These are phyloP conservation scores for Monochamus saltuarius DNA, from an alignment of 1,140 invertebrate species.

Conservation along the genomic window DNA sequence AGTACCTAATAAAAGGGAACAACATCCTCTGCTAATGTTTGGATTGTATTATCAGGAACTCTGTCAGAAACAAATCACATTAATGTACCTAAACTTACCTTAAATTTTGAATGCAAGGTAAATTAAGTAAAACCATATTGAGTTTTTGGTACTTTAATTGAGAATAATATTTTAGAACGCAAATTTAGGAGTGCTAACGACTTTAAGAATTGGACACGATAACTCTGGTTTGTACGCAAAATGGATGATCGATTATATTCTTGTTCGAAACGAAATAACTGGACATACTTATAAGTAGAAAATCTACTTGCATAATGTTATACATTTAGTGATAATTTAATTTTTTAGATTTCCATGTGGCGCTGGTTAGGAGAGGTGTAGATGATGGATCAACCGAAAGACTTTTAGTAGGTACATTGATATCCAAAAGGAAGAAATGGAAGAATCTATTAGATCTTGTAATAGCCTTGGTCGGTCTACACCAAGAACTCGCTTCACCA, in stretches of 20 bases:
- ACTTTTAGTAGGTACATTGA: conserved; percentile 85
- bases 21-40: conserved; percentile 88
- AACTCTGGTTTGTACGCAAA: conserved; percentile 88
- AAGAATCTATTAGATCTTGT: conserved; percentile 62
- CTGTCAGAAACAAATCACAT: conserved; percentile 86
- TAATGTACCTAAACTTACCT: conserved; percentile 77
- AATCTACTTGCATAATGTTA: conserved; percentile 5
- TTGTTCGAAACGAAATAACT: conserved; percentile 92
- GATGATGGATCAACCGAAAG: conserved; percentile 97
- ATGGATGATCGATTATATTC: conserved; percentile 94
- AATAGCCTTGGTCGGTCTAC: conserved; percentile 54
- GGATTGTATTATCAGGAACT: conserved; percentile 90
- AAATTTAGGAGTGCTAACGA: conserved; percentile 94
- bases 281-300: conserved; percentile 87
- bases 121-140: conserved; percentile 27
- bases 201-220: conserved; percentile 93
- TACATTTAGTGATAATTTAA: conserved; percentile 1
- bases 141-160: conserved; percentile 10
- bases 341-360: conserved; percentile 87
- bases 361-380: conserved; percentile 92
- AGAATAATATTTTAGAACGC: conserved; percentile 71
- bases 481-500: conserved; percentile 48
- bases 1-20: conserved; percentile 83
- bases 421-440: conserved; percentile 64
- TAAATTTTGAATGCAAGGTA: conserved; percentile 92